These are phyloP conservation scores for Taurulus bubalis DNA, from an alignment of 2,113 vertebrate species.

Conservation along the genomic window DNA sequence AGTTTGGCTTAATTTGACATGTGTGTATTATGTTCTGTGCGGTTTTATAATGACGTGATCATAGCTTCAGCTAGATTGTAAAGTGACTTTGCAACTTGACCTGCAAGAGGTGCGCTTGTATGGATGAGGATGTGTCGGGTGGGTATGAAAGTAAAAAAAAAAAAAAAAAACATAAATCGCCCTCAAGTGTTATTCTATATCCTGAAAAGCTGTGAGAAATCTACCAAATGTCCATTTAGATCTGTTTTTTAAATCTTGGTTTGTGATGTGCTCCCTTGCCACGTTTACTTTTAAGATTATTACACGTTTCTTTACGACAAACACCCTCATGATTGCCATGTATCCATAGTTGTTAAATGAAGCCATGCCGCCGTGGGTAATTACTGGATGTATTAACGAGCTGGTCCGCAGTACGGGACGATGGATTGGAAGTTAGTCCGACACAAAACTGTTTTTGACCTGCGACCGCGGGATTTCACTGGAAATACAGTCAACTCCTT, in stretches of 20 bases:
- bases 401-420: slow-evolving; percentile 45
- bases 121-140: slow-evolving; percentile 42
- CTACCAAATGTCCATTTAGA: slow-evolving; percentile 79
- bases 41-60: slow-evolving; percentile 55
- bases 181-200: slow-evolving; percentile 76
- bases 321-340: slow-evolving; percentile 39
- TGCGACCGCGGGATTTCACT: slow-evolving; percentile 67
- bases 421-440: slow-evolving; percentile 43
- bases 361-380: slow-evolving; percentile 58
- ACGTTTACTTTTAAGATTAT: slow-evolving; percentile 46
- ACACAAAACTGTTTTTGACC: slow-evolving; percentile 54
- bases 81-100: slow-evolving; percentile 52
- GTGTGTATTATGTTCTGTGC: slow-evolving; percentile 32
- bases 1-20: slow-evolving; percentile 52
- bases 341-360: slow-evolving; percentile 37
- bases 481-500: slow-evolving; percentile 78
- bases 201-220: slow-evolving; percentile 81
- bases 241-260: slow-evolving; percentile 66
- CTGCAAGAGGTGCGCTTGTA: slow-evolving; percentile 44
- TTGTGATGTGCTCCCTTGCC: slow-evolving; percentile 63
- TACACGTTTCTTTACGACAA: slow-evolving; percentile 28
- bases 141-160: slow-evolving; percentile 36
- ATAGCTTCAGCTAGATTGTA: slow-evolving; percentile 56
- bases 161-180: slow-evolving; percentile 25
- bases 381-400: slow-evolving; percentile 56